Evolutionary conservation across 1,140 invertebrate species (phyloP), one percentile per base, ranked within the genome.

Genomic region (Trichoplusia ni): DNA sequence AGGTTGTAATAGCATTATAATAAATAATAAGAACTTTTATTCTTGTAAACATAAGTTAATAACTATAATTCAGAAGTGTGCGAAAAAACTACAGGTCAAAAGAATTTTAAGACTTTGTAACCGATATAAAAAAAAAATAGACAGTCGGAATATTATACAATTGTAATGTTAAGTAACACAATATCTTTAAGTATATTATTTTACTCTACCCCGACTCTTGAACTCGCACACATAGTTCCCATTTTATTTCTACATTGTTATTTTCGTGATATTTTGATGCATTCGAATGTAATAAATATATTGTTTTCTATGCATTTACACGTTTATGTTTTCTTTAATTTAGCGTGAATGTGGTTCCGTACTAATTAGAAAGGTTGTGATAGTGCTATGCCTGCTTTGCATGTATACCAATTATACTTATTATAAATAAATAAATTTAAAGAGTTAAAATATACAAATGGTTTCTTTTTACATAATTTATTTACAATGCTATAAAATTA

Each of bases 231-330:
- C 33, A 5, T 35, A 35, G n/a, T n/a, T n/a, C n/a, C 21, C n/a
- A n/a, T 54, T 38, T 38, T 54, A 23, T 23, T 38, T 54, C 21
- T n/a, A n/a, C n/a, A n/a, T n/a, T 25, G 6, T 27, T 38, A 38
- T 54, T 54, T 54, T 54, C 35, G 51, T 54, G 51, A 54, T 54
- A 54, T 9, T 14, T 9, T 54, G 16, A 38, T 54, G 51, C 51
- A 54, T 54, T 54, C 51, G 51, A 27, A 54, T 38, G 14, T 19
- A 25, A 38, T 25, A 38, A 38, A 23, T 38, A 38, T 51, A 54
- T 54, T 19, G 31, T 35, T 53, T 54, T 54, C 13, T 38, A 38
- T 54, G 21, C 33, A 38, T 54, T 54, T 38, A 54, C 16, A 53
- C 2, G 2, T 38, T 54, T 54, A 25, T 35, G 33, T 38, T 38